Base-by-base conservation (phyloP, 2,113 vertebrate genomes). In the Chionis minor region DNA sequence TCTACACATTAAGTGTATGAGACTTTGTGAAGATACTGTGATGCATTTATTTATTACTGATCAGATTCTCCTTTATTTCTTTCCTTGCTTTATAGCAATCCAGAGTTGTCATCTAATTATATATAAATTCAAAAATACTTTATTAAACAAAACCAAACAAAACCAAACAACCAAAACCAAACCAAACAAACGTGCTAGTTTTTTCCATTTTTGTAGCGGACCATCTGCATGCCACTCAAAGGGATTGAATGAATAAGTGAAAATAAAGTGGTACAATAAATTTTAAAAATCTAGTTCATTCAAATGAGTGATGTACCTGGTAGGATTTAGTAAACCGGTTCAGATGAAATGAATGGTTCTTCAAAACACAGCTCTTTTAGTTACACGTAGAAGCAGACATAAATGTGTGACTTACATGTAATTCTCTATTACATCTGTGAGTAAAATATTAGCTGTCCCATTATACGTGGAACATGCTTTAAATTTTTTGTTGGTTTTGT, bases 171-270 rank as follows among this genome's bases (percentile, higher is more conserved):
- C 10, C 42, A 49, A 49, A 49, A 47, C 20, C 47, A 38, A 38
- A 38, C 38, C 44, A 52, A 59, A 9, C 16, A 9, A 35, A 61
- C 35, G 24, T 12, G 1, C 1, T 35, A 2, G 0, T 15, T 14
- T 56, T 87, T 71, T 28, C 59, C 14, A 54, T 88, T 75, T 73
- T 32, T 65, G 0, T 42, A 81, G 26, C 6, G 13, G 32, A 51
- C 14, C 15, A 19, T 61, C 55, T 88, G 30, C 21, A 16, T 81
- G 40, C 7, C 8, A 28, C 26, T 85, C 23, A 42, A 56, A 42
- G 27, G 4, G 28, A 77, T 3, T 16, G 27, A 75, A 7, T 32
- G 20, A 89, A 82, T 79, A 81, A 73, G 55, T 73, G 21, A 69
- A 90, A 86, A 65, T 49, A 33, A 65, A 90, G 13, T 27, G 3